Percentiles rank a stretch among this genome's conserved stretches.
Evolutionary conservation across 2,113 vertebrate genomes (phyloP).

Genomic region (Cheilinus undulatus): DNA sequence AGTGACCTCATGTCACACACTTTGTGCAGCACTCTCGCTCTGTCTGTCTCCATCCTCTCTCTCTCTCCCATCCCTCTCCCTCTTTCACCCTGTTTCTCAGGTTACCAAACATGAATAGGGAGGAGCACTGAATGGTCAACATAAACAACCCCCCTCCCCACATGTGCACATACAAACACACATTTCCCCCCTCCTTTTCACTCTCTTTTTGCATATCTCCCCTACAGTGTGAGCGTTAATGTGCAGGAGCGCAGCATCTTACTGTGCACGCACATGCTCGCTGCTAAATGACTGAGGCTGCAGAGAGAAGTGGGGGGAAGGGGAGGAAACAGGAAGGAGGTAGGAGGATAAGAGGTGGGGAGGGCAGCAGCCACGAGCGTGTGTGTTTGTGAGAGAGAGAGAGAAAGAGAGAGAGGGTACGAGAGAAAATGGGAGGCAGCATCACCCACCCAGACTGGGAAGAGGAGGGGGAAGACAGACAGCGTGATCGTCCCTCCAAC

Average conservation of each 20-base stretch:
- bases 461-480: conserved; percentile 76
- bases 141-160: conserved; percentile 33
- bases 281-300: conserved; percentile 78
- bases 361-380: conserved; percentile 57
- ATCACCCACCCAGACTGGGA: conserved; percentile 74
- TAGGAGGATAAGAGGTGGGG: conserved; percentile 68
- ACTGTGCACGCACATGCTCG: conserved; percentile 66
- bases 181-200: not conserved
- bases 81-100: conserved; percentile 64
- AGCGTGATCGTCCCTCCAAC: conserved; percentile 67
- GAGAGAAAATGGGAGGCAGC: conserved; percentile 71
- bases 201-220: conserved; percentile 25
- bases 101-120: conserved; percentile 76
- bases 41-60: conserved; percentile 38
- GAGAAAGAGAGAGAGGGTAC: conserved; percentile 47
- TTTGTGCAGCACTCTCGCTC: conserved; percentile 6
- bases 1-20: conserved; percentile 55
- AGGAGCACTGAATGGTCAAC: conserved; percentile 61
- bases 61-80: not conserved
- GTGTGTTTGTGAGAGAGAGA: conserved; percentile 29
- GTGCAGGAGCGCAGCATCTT: conserved; percentile 59
- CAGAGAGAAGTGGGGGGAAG: conserved; percentile 68
- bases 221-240: conserved; percentile 66
- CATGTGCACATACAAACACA: conserved; percentile 29
- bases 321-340: conserved; percentile 73